phyloP scores from a whole-genome alignment of 1,140 invertebrate species.

The Eupeodes corollae region DNA sequence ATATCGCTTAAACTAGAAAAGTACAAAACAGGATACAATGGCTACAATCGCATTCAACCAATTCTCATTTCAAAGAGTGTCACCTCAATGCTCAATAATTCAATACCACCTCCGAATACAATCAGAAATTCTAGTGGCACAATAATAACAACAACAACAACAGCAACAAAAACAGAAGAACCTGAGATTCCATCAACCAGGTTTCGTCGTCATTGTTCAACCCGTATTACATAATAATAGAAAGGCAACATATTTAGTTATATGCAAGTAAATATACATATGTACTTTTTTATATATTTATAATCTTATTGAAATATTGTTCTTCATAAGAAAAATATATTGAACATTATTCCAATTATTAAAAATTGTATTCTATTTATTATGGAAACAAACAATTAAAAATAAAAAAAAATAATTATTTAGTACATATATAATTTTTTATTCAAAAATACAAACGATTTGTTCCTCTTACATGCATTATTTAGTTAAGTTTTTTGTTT shows the following conservation, averaged over 20 bases:
- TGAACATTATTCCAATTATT: not conserved
- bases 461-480: not conserved
- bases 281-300: not conserved
- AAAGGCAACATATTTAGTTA: too few relatives aligned
- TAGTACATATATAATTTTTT: not conserved
- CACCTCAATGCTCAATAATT: conserved; percentile 33
- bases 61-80: conserved; percentile 31
- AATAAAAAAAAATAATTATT: conserved; percentile 1
- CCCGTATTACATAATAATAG: conserved; percentile 19
- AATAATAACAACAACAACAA: not conserved
- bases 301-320: not conserved
- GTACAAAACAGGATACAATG: conserved; percentile 25
- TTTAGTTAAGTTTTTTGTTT: too few relatives aligned
- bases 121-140: conserved; percentile 2
- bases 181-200: conserved; percentile 4
- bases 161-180: not conserved
- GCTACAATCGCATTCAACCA: conserved; percentile 32
- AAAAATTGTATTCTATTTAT: not conserved
- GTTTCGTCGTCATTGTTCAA: conserved; percentile 32
- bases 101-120: conserved; percentile 14
- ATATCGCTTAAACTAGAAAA: conserved; percentile 24
- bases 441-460: conserved; percentile 4
- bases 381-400: not conserved
- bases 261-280: not conserved
- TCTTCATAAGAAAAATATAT: conserved; percentile 4